phyloP scores from a whole-genome alignment of 2,113 vertebrate species.

The Acrocephalus kingi region DNA sequence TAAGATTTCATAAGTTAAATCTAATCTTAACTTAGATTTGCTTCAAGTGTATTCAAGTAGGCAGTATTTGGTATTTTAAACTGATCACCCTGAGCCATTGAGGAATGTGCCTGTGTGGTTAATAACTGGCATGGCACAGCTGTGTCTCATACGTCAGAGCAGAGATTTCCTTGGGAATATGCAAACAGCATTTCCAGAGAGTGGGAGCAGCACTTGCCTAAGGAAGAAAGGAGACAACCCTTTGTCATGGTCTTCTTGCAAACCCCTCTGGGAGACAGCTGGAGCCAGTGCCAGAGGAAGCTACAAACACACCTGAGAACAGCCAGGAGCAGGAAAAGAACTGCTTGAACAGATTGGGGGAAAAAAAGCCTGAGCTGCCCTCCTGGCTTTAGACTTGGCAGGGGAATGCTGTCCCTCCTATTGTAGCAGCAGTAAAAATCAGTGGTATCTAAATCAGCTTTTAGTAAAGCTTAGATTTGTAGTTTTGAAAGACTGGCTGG shows the following conservation, averaged over 20 bases:
- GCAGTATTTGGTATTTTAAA: neutral
- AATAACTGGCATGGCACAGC: neutral
- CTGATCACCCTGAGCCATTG: neutral
- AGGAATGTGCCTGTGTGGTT: neutral
- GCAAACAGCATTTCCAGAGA: neutral
- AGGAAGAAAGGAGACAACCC: neutral
- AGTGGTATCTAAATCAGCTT: neutral
- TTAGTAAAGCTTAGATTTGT: neutral
- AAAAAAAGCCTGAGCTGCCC: neutral
- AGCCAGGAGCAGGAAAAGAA: neutral
- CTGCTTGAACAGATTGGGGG: neutral
- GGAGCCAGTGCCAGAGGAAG: neutral
- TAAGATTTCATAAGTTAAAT: too few species aligned
- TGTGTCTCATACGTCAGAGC: fast-evolving
- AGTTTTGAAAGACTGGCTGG: neutral
- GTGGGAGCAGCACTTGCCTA: neutral
- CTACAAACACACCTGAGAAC: neutral
- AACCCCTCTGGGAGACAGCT: neutral
- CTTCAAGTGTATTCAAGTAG: neutral
- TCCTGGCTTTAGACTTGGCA: neutral
- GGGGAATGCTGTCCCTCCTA: neutral
- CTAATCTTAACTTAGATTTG: neutral
- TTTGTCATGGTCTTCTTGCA: neutral
- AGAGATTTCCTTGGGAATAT: neutral
- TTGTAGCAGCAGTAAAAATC: neutral